These are phyloP conservation scores for Coendou prehensilis DNA, from an alignment of 2,797 vertebrate species.

Conservation along the genomic window DNA sequence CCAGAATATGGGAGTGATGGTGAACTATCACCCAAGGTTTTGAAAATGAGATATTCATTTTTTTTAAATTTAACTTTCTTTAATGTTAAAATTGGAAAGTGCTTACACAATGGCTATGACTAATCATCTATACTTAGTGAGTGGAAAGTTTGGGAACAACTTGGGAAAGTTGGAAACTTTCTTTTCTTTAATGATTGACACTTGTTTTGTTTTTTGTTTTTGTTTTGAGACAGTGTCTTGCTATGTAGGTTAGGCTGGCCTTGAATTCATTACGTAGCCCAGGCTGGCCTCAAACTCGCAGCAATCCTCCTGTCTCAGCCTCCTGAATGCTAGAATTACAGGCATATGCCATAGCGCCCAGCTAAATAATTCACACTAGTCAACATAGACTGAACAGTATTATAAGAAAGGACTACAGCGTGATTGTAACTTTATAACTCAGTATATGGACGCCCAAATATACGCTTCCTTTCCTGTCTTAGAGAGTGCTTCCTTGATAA, in stretches of 20 bases:
- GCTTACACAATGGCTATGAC: background rate
- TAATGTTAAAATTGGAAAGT: background rate
- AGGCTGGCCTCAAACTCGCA: background rate
- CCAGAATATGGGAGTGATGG: background rate
- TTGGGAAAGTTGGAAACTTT: background rate
- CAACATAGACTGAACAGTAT: background rate
- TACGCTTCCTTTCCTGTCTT: background rate
- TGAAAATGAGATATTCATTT: conserved; percentile 13
- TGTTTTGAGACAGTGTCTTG: background rate
- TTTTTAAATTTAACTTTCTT: background rate
- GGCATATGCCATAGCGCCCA: background rate
- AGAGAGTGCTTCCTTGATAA: conserved; percentile 3
- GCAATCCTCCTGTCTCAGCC: background rate
- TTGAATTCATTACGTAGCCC: background rate
- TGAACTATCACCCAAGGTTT: background rate
- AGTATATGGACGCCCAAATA: background rate
- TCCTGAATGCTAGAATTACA: background rate
- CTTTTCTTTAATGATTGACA: background rate
- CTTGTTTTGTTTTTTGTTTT: background rate
- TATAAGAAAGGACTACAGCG: background rate
- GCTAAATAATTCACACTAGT: background rate
- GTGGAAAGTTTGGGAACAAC: background rate
- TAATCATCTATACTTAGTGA: background rate
- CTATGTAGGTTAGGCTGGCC: background rate
- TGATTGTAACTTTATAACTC: conserved; percentile 1